Evolutionary conservation across 2,888 invertebrate genomes (phyloP), one percentile per base, ranked within the genome.

Genomic region (Euclidia mi): DNA sequence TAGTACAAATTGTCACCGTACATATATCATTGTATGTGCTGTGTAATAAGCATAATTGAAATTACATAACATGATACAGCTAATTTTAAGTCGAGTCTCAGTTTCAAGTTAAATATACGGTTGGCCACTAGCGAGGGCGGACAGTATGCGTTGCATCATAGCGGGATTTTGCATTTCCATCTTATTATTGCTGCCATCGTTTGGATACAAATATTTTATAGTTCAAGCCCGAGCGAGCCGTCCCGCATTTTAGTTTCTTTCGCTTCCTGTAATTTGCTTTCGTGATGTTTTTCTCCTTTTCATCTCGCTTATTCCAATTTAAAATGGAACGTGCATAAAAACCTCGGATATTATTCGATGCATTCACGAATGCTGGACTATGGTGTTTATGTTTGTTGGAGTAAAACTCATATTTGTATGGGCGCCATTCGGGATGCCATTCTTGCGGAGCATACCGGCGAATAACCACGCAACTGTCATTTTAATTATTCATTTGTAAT

Each of bases 161-260:
- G 74, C 73, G 80, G 82, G 80, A 82, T 80, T 83, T 84, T 80
- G 84, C 87, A 90, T 91, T 91, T 89, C 86, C 85, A 90, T 91
- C 87, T 88, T 91, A 90, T 90, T 91, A 90, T 90, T 85, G 80
- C 81, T 69, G 82, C 73, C 82, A 90, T 90, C 88, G 88, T 92
- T 91, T 91, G 81, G 85, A 91, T 91, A 91, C 91, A 91, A 92
- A 91, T 92, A 90, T 90, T 89, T 89, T 87, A 90, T 84, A 89
- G 87, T 90, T 89, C 82, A 85, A 88, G 85, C 87, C 79, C 76
- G 79, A 78, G 82, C 82, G 78, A 79, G 71, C 82, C 79, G 82
- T 78, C 82, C 81, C 81, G 83, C 81, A 81, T 88, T 89, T 88
- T 87, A 88, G 86, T 86, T 86, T 87, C 85, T 84, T 87, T 88